phyloP scores from a whole-genome alignment of 2,797 vertebrate genomes.

The Ciconia nigra region DNA sequence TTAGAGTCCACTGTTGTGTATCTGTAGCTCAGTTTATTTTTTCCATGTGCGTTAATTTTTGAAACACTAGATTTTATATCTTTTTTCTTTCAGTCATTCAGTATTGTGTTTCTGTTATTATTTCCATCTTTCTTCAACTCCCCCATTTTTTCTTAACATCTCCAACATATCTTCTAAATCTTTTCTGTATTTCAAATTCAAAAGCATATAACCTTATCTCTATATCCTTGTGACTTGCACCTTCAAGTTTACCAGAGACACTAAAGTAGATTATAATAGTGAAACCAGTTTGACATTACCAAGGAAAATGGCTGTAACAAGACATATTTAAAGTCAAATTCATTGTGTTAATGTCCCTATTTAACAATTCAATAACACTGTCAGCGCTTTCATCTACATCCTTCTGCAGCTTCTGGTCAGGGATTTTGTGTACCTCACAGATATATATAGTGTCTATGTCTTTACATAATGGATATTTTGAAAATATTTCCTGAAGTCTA shows the following conservation, averaged over 20 bases:
- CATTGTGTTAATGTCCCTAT: background rate
- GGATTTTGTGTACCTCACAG: background rate
- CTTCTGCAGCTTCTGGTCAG: background rate
- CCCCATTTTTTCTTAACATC: background rate
- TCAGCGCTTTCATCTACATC: background rate
- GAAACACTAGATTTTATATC: background rate
- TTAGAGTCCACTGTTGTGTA: background rate
- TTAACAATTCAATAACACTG: background rate
- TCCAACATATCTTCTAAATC: background rate
- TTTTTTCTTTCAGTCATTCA: background rate
- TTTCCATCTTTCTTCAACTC: background rate
- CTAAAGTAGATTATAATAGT: background rate
- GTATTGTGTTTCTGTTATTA: background rate
- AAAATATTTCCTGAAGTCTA: background rate
- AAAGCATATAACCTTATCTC: background rate
- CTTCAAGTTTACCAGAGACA: background rate
- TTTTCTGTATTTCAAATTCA: background rate
- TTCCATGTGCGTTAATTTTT: background rate
- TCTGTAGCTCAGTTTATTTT: background rate
- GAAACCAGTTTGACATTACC: background rate
- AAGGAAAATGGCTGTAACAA: constrained; percentile 16
- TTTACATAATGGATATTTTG: background rate
- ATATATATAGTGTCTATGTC: background rate
- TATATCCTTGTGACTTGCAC: background rate
- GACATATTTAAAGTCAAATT: constrained; percentile 27